Evolutionary conservation across 1,140 invertebrate genomes (phyloP), one percentile per base, ranked within the genome.

Genomic region (Helicoverpa zea): DNA sequence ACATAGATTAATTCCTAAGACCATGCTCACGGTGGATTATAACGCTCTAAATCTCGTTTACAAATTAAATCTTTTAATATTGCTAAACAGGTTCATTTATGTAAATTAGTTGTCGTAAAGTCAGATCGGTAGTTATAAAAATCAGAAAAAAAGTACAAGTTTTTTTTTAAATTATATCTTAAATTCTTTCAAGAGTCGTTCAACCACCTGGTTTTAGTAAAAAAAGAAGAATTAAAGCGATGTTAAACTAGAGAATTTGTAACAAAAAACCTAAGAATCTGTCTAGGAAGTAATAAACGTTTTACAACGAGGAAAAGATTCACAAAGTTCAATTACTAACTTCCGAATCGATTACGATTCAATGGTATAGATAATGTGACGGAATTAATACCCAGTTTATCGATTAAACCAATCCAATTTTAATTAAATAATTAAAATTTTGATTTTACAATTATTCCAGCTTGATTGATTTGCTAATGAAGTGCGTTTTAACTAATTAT

Each of bases 291-390:
- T 43, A 77, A 77, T 81, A 77, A 77, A 77, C 66, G 30, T 11
- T 77, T 35, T 35, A 70, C 43, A 81, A 81, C 30, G 30, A 81
- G 80, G 80, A 81, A 81, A 78, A 73, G 75, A 81, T 78, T 49
- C 74, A 63, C 68, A 43, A 68, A 66, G 35, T 58, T 78, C 80
- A 61, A 81, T 63, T 73, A 35, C 64, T 47, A 47, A 58, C 74
- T 81, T 81, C 80, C 75, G 80, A 81, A 81, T 81, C 54, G 66
- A 81, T 81, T 81, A 78, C 52, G 12, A 49, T 79, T 77, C 61
- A 77, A 77, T 77, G 75, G 35, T 77, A 77, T 18, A 29, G 58
- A 76, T 52, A 52, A 66, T 18, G 63, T 64, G 43, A 75, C 58
- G 54, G 56, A 51, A 66, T 77, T 77, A 77, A 49, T 64, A 51